Evolutionary conservation across 2,113 vertebrate genomes (phyloP), one percentile per base, ranked within the genome.

Genomic region (Eonycteris spelaea): DNA sequence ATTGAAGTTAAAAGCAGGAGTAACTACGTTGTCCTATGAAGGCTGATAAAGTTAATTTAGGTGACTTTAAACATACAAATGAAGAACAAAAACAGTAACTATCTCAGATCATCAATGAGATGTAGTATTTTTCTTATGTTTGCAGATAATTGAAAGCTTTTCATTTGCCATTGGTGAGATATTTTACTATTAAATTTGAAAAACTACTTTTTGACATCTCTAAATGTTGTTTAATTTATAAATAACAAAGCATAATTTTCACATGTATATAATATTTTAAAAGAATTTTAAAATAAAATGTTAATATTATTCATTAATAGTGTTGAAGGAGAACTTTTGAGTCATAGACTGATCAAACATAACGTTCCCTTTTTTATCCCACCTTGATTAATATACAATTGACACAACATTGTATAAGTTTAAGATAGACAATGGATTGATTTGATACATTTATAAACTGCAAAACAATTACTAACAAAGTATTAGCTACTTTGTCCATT

Each of bases 201-300:
- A 86, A 65, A 48, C n/a, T 51, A 9, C 51, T 14, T 80, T 94
- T 67, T 93, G 14, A 89, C 68, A 45, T 80, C 18, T 90, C 19
- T 78, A 95, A 85, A 51, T 83, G 0, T 63, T 6, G 53, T 84
- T 87, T 95, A 59, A 95, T 78, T 95, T 92, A 18, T 94, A 85
- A 94, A 40, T 86, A 83, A 85, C 59, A 75, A 90, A 70, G 0
- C 9, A 71, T 33, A 51, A 15, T 79, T 35, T 57, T 55, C 45
- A 63, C 22, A 45, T 63, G 18, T 48, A 30, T 1, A 86, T 78
- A 93, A 74, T 84, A 83, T 61, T 92, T 92, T 14, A 2, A 73
- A 85, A 55, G 0, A 87, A 48, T 68, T 79, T 57, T 43, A 85
- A 95, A 71, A 83, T 91, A 55, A 40, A 82, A 43, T 26, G 21